These are phyloP conservation scores for Choloepus hoffmanni DNA, from an alignment of 2,113 vertebrate genomes.

Conservation along the genomic window DNA sequence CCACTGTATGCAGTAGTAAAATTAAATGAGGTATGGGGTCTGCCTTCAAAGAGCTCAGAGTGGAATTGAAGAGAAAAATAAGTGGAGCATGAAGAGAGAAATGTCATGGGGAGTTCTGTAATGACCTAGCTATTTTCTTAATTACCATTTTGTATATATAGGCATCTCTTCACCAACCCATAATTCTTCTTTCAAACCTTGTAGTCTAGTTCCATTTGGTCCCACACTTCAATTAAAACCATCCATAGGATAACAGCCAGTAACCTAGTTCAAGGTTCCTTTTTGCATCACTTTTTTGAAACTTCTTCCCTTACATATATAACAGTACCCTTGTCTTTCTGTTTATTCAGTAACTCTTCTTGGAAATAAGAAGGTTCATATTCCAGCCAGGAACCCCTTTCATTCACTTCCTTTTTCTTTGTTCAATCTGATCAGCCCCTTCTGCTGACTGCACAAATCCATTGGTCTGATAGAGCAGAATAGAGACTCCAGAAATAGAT, in stretches of 20 bases:
- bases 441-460: background rate
- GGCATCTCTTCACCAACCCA: fast-evolving
- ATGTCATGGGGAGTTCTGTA: background rate
- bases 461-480: background rate
- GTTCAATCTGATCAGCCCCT: background rate
- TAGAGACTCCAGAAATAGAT: background rate
- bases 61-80: background rate
- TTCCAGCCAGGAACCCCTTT: background rate
- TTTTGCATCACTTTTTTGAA: background rate
- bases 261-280: background rate
- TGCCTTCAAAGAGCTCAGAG: background rate
- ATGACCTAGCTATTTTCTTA: background rate
- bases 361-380: background rate
- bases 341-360: background rate
- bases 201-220: fast-evolving
- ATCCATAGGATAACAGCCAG: too few species aligned
- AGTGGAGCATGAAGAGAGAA: background rate
- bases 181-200: too few species aligned
- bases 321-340: background rate
- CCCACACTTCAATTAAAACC: too few species aligned
- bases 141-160: fast-evolving
- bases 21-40: background rate
- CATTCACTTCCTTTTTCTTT: background rate
- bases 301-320: background rate
- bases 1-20: background rate